A percentile compares a stretch with the other conserved stretches of the same genome.
Evolutionary conservation across 2,113 vertebrate species (phyloP).

Genomic region (Ceyx cyanopectus): DNA sequence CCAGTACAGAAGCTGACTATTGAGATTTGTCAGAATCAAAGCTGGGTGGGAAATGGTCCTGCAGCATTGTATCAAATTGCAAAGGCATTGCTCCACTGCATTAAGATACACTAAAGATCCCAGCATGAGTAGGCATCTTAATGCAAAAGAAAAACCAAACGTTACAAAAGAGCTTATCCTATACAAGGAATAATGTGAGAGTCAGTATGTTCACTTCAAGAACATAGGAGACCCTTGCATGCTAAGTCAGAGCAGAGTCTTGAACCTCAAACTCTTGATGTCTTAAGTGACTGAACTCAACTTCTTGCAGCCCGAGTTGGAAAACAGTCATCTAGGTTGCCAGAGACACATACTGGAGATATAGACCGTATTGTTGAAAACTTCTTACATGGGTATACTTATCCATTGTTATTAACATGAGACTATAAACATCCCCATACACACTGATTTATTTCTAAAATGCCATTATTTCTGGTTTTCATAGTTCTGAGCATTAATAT

Average conservation of each 20-base stretch:
- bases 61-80: not conserved
- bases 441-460: not conserved
- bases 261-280: not conserved
- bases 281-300: not conserved
- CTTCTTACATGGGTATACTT: not conserved
- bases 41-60: not conserved
- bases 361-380: not conserved
- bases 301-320: not conserved
- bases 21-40: not conserved
- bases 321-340: too few relatives aligned
- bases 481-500: not conserved
- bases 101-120: not conserved
- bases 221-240: rapidly evolving
- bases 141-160: not conserved
- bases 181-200: not conserved
- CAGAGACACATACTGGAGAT: not conserved
- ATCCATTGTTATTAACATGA: not conserved
- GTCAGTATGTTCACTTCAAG: not conserved
- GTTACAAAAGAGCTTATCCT: not conserved
- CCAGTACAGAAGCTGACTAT: not conserved
- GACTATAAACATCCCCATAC: not conserved
- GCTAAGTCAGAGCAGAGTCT: not conserved
- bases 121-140: not conserved
- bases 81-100: not conserved
- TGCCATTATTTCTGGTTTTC: not conserved